Base-by-base conservation (phyloP, 2,888 invertebrate genomes). In the Andrena bicolor region DNA sequence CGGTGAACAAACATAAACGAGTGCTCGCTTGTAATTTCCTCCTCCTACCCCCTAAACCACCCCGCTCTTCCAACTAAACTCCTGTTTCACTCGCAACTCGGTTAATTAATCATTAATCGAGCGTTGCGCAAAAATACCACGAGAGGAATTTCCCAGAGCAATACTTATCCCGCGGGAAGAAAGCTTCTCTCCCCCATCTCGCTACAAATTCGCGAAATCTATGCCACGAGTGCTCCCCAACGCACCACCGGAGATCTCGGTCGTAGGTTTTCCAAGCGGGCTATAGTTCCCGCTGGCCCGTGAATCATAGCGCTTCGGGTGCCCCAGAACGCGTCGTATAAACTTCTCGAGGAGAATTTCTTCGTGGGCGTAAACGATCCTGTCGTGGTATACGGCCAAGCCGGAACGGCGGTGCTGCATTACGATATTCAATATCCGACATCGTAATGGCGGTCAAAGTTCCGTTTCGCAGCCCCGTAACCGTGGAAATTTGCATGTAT, bases 401-500 rank as follows among this genome's bases (percentile, higher is more conserved):
- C 48, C 60, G 72, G 69, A 76, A 77, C 83, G 80, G 64, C 77
- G 86, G 82, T 73, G 76, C 73, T 64, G 81, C 83, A 81, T 87
- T 85, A 87, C 86, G 87, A 87, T 87, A 87, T 87, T 88, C 88
- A 88, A 88, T 88, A 88, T 85, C 86, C 83, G 83, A 81, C 80
- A 79, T 86, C 84, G 87, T 88, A 85, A 87, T 86, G 84, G 87
- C 83, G 88, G 86, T 88, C 90, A 87, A 88, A 90, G 86, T 88
- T 88, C 84, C 80, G 84, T 86, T 78, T 77, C 82, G 86, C 76
- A 74, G 83, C 60, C 66, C 68, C 51, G 81, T 76, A 41, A 76
- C 49, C 69, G 74, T 65, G 60, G 78, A 83, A 87, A 89, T 90
- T 90, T 90, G 87, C 88, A 90, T 90, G 82, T 86, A 86, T 90